These are phyloP conservation scores for Gonocerus acuteangulatus DNA, from an alignment of 2,888 invertebrate genomes.

Conservation along the genomic window DNA sequence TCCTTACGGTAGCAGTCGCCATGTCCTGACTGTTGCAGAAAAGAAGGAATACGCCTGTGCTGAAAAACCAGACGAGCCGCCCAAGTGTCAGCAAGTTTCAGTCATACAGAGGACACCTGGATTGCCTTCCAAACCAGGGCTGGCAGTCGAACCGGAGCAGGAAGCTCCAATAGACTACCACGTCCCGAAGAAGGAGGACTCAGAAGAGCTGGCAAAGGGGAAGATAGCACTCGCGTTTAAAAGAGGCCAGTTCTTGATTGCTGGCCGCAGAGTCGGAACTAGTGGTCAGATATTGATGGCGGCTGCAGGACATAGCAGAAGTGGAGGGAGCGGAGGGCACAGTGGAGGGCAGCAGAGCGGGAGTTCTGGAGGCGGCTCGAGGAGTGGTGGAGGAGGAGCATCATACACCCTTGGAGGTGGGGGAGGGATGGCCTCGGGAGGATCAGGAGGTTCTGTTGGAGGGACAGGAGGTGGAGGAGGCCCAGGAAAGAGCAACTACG, in stretches of 20 bases:
- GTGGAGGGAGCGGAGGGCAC: constrained; percentile 50
- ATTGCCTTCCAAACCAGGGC: constrained; percentile 43
- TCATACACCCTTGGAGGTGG: constrained; percentile 48
- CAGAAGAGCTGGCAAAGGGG: constrained; percentile 35
- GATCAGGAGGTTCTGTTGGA: constrained; percentile 49
- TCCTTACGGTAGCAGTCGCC: constrained; percentile 71
- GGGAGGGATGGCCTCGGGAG: constrained; percentile 53
- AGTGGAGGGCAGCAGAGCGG: constrained; percentile 45
- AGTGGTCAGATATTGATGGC: constrained; percentile 55
- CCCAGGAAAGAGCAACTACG: constrained; percentile 75
- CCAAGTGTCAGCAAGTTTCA: constrained; percentile 62
- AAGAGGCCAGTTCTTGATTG: constrained; percentile 36
- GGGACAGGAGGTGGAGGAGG: constrained; percentile 60
- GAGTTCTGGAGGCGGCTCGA: constrained; percentile 47
- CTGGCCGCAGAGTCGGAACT: constrained; percentile 34
- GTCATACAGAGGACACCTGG: constrained; percentile 74
- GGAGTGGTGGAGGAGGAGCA: constrained; percentile 45
- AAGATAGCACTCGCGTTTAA: constrained; percentile 38
- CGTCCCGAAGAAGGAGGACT: constrained; percentile 61
- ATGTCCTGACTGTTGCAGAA: constrained; percentile 73
- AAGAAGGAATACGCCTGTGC: constrained; percentile 67
- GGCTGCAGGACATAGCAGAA: constrained; percentile 73
- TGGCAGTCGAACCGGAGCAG: constrained; percentile 57
- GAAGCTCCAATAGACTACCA: constrained; percentile 85
- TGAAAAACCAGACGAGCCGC: constrained; percentile 57